These are phyloP conservation scores for Arion vulgaris DNA, from an alignment of 1,140 invertebrate species.

Conservation along the genomic window DNA sequence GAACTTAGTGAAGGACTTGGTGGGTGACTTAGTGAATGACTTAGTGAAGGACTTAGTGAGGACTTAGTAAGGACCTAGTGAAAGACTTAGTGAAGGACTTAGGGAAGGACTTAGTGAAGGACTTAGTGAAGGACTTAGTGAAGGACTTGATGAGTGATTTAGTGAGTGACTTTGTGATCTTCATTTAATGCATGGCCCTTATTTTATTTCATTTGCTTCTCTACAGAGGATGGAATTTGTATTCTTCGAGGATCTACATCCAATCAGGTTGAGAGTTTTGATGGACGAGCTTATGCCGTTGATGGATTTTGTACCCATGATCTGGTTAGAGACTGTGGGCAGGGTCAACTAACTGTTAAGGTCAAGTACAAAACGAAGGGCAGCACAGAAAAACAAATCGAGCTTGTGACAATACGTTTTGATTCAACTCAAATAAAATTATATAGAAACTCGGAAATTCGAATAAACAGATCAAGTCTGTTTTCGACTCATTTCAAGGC, in stretches of 20 bases:
- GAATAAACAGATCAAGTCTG: background rate
- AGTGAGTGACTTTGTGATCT: too few relatives aligned
- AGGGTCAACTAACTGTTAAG: background rate
- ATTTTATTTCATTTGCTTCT: too few relatives aligned
- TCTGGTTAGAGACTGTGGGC: background rate
- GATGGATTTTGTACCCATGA: background rate
- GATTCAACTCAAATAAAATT: background rate
- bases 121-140: too few relatives aligned
- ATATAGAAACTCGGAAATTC: background rate
- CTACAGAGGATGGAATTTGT: background rate
- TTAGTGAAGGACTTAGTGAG: too few relatives aligned
- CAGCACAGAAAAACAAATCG: background rate
- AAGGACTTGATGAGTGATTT: too few relatives aligned
- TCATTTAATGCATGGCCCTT: too few relatives aligned
- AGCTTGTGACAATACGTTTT: background rate
- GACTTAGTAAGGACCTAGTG: too few relatives aligned
- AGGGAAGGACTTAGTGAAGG: too few relatives aligned
- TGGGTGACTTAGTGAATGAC: too few relatives aligned
- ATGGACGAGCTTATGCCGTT: background rate
- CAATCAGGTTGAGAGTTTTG: background rate
- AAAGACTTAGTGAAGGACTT: too few relatives aligned
- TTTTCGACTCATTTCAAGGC: background rate
- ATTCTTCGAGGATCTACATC: background rate
- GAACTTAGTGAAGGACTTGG: too few relatives aligned
- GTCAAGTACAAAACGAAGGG: background rate